phyloP scores from a whole-genome alignment of 2,113 vertebrate genomes.

The Antennarius striatus region DNA sequence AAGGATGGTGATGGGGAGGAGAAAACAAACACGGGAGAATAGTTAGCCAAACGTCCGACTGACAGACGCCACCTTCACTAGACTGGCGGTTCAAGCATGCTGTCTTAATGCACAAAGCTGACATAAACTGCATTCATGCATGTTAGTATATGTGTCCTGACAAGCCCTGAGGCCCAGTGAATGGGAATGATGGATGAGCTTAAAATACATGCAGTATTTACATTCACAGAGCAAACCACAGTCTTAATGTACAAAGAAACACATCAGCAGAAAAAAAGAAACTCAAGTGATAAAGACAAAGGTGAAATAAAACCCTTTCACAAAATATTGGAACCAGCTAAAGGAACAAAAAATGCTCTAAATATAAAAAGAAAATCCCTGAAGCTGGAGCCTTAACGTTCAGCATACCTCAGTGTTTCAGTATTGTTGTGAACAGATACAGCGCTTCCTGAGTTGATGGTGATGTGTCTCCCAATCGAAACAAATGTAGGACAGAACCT shows the following conservation, averaged over 20 bases:
- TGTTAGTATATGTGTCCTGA: constrained; percentile 82
- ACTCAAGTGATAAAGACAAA: background rate
- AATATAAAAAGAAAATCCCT: too few relatives aligned
- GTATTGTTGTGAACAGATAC: constrained; percentile 1
- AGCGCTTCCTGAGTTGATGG: background rate
- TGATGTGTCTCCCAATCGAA: constrained; percentile 3
- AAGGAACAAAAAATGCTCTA: background rate
- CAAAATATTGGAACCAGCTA: constrained; percentile 3
- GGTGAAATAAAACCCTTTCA: constrained; percentile 6
- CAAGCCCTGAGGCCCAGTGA: constrained; percentile 43
- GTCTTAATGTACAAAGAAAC: background rate
- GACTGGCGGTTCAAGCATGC: constrained; percentile 65
- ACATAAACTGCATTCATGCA: constrained; percentile 82
- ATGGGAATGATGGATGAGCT: constrained; percentile 57
- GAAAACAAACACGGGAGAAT: constrained; percentile 13
- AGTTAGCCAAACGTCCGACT: constrained; percentile 6
- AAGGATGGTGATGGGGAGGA: constrained; percentile 3
- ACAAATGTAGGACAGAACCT: constrained; percentile 24
- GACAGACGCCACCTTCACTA: constrained; percentile 28
- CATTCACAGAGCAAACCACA: constrained; percentile 24
- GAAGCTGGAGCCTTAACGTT: background rate
- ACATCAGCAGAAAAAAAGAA: constrained; percentile 7
- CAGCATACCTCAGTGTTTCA: background rate
- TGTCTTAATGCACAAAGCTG: constrained; percentile 38
- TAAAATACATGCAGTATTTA: constrained; percentile 81